phyloP scores from a whole-genome alignment of 2,797 vertebrate species.

The Graptemys geographica region DNA sequence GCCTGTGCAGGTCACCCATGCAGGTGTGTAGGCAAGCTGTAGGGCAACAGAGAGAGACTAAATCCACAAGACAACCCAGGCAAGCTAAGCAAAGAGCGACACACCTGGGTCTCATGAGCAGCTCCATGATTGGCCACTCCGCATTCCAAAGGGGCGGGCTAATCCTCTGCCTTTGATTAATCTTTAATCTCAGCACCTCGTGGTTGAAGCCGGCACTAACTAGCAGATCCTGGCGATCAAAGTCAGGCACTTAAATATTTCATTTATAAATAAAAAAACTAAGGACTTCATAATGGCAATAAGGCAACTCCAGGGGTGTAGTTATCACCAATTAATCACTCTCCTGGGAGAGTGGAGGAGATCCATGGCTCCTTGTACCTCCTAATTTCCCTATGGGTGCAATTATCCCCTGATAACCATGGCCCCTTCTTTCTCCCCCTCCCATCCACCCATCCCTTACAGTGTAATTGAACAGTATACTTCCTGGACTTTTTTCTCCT shows the following conservation, averaged over 20 bases:
- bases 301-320: conserved; percentile 46
- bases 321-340: conserved; percentile 69
- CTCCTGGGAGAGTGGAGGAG: conserved; percentile 47
- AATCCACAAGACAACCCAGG: conserved; percentile 12
- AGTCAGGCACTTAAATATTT: conserved; percentile 74
- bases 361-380: conserved; percentile 53
- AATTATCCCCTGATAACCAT: conserved; percentile 36
- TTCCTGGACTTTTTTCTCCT: conserved; percentile 50
- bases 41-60: background rate
- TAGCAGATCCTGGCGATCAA: conserved; percentile 70
- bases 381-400: conserved; percentile 67
- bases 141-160: conserved; percentile 59
- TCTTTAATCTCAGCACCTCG: conserved; percentile 73
- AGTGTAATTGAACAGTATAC: conserved; percentile 39
- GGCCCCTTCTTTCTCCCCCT: background rate
- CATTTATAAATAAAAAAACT: conserved; percentile 74
- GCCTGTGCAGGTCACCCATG: background rate
- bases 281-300: conserved; percentile 69
- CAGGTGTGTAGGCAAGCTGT: background rate
- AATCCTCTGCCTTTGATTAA: conserved; percentile 74
- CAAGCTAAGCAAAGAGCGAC: background rate
- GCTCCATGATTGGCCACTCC: conserved; percentile 33
- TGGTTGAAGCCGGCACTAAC: conserved; percentile 67
- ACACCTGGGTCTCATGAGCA: background rate
- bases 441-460: conserved; percentile 44